Conservation (phyloP, 1,140 invertebrate genomes). For the Cylas formicarius region DNA sequence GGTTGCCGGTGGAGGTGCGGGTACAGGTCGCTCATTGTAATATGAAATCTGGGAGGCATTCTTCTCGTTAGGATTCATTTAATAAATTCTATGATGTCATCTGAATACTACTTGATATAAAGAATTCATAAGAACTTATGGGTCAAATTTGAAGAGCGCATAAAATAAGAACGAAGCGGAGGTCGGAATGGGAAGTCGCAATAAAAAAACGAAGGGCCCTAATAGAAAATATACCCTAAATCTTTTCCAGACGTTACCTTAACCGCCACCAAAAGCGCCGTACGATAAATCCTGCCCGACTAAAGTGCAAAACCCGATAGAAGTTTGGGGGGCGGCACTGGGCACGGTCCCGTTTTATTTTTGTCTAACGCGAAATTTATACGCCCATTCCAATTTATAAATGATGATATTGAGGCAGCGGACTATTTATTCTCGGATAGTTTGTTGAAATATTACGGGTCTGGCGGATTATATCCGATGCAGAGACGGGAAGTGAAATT, state of each 20-base stretch:
- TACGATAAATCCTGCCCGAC: slow-evolving; percentile 9
- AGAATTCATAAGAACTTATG: not conserved
- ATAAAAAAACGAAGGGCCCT: not conserved
- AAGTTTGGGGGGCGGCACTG: slow-evolving; percentile 14
- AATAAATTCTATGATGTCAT: too few relatives aligned
- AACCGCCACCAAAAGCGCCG: slow-evolving; percentile 3
- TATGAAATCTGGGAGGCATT: too few relatives aligned
- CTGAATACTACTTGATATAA: not conserved
- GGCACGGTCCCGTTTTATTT: slow-evolving; percentile 16
- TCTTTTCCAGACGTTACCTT: slow-evolving; percentile 5
- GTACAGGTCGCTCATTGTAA: too few relatives aligned
- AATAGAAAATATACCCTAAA: slow-evolving; percentile 13
- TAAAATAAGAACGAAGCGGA: not conserved
- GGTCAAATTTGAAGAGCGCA: not conserved
- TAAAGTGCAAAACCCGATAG: slow-evolving; percentile 14
- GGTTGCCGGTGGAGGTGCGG: too few relatives aligned
- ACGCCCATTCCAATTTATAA: slow-evolving; percentile 14
- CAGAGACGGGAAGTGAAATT: too few relatives aligned
- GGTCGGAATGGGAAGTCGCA: not conserved
- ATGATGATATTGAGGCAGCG: slow-evolving; percentile 16
- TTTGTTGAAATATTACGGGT: too few relatives aligned
- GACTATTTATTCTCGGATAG: too few relatives aligned
- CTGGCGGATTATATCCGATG: too few relatives aligned
- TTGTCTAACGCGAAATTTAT: slow-evolving; percentile 12
- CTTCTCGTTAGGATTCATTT: too few relatives aligned